Conservation (phyloP, 2,888 invertebrate genomes). For the Caenorhabditis wallacei region DNA sequence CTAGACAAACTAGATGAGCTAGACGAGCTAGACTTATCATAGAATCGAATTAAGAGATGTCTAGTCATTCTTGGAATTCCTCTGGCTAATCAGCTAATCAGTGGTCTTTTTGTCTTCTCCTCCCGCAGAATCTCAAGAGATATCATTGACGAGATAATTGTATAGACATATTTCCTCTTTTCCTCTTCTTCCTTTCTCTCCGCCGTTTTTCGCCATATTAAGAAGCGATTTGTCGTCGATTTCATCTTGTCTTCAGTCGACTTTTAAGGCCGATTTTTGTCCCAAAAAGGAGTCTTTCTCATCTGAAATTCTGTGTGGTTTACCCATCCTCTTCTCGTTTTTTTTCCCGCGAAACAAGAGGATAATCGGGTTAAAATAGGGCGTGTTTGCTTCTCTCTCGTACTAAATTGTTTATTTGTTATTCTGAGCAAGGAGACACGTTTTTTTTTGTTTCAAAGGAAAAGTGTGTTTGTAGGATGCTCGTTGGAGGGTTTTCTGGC, state of each 20-base stretch:
- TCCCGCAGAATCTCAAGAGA: background rate
- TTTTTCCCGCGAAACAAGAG: constrained; percentile 1
- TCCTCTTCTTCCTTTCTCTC: background rate
- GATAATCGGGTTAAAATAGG: constrained; percentile 43
- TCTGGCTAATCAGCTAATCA: constrained; percentile 5
- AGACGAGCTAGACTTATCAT: no score
- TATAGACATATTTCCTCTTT: background rate
- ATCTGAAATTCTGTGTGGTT: constrained; percentile 43
- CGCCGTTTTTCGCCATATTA: no score
- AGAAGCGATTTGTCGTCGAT: no score
- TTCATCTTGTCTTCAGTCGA: no score
- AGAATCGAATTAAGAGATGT: no score
- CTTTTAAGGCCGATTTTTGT: no score
- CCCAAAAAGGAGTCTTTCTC: background rate
- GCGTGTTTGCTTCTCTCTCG: background rate
- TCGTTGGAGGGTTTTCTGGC: no score
- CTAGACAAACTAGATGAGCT: no score
- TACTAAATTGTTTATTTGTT: constrained; percentile 46
- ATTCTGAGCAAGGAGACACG: constrained; percentile 16
- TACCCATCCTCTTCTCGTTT: constrained; percentile 2
- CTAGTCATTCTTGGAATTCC: background rate
- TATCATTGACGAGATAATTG: constrained; percentile 29
- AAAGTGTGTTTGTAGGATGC: no score
- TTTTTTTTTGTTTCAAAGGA: background rate
- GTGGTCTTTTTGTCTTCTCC: background rate